Base-by-base conservation (phyloP, 2,888 invertebrate species). In the Lasioglossum calceatum region DNA sequence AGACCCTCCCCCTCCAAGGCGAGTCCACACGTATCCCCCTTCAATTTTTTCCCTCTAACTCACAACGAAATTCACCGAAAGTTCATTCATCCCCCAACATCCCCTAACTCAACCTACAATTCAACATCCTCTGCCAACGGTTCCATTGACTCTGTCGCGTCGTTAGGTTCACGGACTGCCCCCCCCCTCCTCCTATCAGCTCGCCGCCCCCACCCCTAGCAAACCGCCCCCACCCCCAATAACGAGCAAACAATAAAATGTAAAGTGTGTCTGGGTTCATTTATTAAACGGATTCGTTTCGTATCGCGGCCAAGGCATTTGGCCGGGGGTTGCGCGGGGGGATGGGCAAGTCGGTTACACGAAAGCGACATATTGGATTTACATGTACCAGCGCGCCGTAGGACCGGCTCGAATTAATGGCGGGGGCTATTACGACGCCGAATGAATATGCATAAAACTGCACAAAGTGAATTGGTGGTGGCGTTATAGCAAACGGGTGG, bases 361-460 rank as follows among this genome's bases (percentile, higher is more conserved):
- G 86, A 81, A 64, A 80, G 82, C 85, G 89, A 92, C 92, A 92
- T 91, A 91, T 91, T 91, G 91, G 89, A 91, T 91, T 91, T 91
- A 90, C 91, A 90, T 91, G 92, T 91, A 91, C 85, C 86, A 78
- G 74, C 54, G 81, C 54, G 75, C 80, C 72, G 85, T 50, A 75
- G 87, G 75, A 70, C 77, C 90, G 89, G 89, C 88, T 92, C 92
- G 92, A 93, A 93, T 93, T 93, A 93, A 93, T 93, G 92, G 93
- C 91, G 76, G 87, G 91, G 89, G 90, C 92, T 93, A 93, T 93
- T 93, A 93, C 93, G 90, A 90, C 84, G 91, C 87, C 92, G 91
- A 93, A 93, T 94, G 93, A 93, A 94, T 94, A 94, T 93, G 94
- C 93, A 94, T 93, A 93, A 93, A 93, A 93, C 90, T 93, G 92